Percentiles rank a stretch among this genome's conserved stretches.
These are phyloP conservation scores for Myotis yumanensis DNA, from an alignment of 2,113 vertebrate species.

Conservation along the genomic window DNA sequence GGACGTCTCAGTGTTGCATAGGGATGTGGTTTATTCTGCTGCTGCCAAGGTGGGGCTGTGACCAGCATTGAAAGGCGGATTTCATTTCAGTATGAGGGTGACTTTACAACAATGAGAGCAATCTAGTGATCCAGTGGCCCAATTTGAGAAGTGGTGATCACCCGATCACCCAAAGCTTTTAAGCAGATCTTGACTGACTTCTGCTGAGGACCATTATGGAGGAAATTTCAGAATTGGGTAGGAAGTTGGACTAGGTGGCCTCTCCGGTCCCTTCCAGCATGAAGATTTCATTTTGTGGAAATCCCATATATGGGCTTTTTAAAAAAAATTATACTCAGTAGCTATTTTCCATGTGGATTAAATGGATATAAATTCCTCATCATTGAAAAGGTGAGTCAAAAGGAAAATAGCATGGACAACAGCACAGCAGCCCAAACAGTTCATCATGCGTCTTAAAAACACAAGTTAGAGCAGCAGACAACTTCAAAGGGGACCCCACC, in stretches of 20 bases:
- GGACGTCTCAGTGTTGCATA: neutral
- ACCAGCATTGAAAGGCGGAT: neutral
- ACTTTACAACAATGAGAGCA: neutral
- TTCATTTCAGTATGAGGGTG: neutral
- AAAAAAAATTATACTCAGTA: neutral
- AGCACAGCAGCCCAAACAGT: neutral
- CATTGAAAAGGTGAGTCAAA: conserved; percentile 56
- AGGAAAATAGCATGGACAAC: neutral
- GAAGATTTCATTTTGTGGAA: conserved; percentile 31
- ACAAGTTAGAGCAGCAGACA: neutral
- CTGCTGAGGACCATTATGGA: neutral
- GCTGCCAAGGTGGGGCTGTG: neutral
- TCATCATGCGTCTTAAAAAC: conserved; percentile 17
- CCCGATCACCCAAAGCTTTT: neutral
- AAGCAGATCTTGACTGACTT: neutral
- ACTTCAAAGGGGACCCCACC: neutral
- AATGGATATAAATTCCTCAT: conserved; percentile 45
- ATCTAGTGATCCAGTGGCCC: neutral
- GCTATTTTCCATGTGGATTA: conserved; percentile 40
- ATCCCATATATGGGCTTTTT: neutral
- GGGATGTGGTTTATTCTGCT: neutral
- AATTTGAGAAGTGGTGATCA: neutral
- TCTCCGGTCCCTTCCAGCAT: neutral
- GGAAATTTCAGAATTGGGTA: neutral
- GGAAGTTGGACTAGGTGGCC: neutral